phyloP scores from a whole-genome alignment of 1,140 invertebrate genomes.

The Drosophila littoralis region DNA sequence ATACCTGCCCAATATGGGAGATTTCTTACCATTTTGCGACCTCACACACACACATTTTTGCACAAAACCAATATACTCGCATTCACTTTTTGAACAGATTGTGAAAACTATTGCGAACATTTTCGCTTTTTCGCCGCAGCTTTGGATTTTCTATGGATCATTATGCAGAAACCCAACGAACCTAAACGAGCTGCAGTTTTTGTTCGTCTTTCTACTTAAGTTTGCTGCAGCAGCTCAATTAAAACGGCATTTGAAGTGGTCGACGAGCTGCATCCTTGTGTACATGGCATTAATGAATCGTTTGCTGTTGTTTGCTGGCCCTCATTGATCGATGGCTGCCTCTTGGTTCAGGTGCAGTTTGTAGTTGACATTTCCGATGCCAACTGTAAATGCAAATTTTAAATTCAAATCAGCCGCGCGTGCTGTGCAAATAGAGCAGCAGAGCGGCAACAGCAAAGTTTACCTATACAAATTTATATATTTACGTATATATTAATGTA shows the following conservation, averaged over 20 bases:
- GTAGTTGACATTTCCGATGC: conserved; percentile 20
- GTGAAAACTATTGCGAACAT: not conserved
- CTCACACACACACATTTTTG: too few relatives aligned
- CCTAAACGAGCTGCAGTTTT: conserved; percentile 11
- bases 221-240: conserved; percentile 62
- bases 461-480: not conserved
- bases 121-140: not conserved
- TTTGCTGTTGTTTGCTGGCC: conserved; percentile 39
- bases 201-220: conserved; percentile 23
- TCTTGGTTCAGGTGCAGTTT: conserved; percentile 31
- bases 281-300: conserved; percentile 51
- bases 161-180: conserved; percentile 22
- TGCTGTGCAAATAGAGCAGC: not conserved
- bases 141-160: conserved; percentile 16
- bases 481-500: conserved; percentile 1
- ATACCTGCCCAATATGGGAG: too few relatives aligned
- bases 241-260: conserved; percentile 66
- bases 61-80: too few relatives aligned
- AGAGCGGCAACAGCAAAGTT: conserved; percentile 17
- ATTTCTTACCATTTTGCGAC: too few relatives aligned
- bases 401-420: conserved; percentile 40
- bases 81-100: not conserved
- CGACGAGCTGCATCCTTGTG: conserved; percentile 5
- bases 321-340: conserved; percentile 52
- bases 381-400: conserved; percentile 43